Base-by-base conservation (phyloP, 2,888 invertebrate genomes). In the Polymixis flavicincta region DNA sequence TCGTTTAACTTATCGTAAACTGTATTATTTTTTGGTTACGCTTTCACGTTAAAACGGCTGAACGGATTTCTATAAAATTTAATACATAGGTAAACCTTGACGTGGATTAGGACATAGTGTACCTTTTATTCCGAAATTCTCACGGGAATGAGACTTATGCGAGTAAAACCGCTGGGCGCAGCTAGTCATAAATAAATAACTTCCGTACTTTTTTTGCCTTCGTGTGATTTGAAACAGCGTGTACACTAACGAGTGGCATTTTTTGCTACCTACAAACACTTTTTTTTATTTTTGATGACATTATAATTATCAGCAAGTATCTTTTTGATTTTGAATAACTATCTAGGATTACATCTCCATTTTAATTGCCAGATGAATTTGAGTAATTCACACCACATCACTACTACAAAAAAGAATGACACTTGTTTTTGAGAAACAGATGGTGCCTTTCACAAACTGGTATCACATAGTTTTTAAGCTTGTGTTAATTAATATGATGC, bases 121-220 rank as follows among this genome's bases (percentile, higher is more conserved):
- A 52, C 5, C 13, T 55, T 25, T 55, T 55, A 25, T 14, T 1
- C 7, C 6, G 25, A 55, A 7, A 25, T 55, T 55, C 55, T 14
- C 7, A 25, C 14, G 14, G 25, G 2, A 14, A 25, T 14, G 14
- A 14, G 14, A 25, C 6, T 6, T 14, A 55, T 7, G 25, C 55
- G 25, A 6, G 2, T 25, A 6, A 55, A 25, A 55, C 14, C 25
- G 14, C 25, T 25, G 0, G 25, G 25, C 0, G 25, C 25, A 14
- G 0, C 55, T 55, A 55, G 2, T 55, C 48, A 48, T 19, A 32
- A n/a, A 76, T 1, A 42, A 76, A 59, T 50, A 45, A 59, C 76
- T 76, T 66, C 37, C 67, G 52, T 22, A 60, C 22, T 52, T 76
- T 61, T n/a, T 76, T 77, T 59, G 25, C 22, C 25, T 32, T 25